A percentile compares a stretch with the other conserved stretches of the same genome.
These are phyloP conservation scores for Drosophila multiciliata DNA, from an alignment of 2,888 invertebrate genomes.

Conservation along the genomic window DNA sequence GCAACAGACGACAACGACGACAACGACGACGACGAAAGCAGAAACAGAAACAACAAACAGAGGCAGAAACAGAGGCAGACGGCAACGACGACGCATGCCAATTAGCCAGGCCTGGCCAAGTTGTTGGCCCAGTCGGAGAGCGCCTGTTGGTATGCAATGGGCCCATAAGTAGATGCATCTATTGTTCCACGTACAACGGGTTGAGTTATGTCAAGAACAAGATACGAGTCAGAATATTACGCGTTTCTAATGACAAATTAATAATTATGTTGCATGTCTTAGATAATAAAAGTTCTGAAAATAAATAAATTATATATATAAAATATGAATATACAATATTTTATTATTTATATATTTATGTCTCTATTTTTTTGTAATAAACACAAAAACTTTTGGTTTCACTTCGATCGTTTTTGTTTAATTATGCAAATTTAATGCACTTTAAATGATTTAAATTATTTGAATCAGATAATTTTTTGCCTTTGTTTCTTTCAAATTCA, in stretches of 20 bases:
- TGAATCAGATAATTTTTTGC: not conserved
- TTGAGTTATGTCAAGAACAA: not conserved
- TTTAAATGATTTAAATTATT: conserved; percentile 44
- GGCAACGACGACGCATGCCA: conserved; percentile 63
- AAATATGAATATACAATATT: conserved; percentile 2
- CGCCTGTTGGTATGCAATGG: conserved; percentile 55
- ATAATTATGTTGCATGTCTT: not conserved
- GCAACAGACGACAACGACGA: conserved; percentile 55
- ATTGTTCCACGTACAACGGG: conserved; percentile 13
- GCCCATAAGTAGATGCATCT: conserved; percentile 7
- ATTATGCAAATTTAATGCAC: conserved; percentile 54
- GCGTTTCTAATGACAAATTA: conserved; percentile 8
- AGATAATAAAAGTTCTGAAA: not conserved
- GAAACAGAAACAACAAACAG: conserved; percentile 16
- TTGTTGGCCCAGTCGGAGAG: conserved; percentile 23
- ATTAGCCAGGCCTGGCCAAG: conserved; percentile 55
- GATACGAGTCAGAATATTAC: not conserved
- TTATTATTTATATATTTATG: conserved; percentile 45
- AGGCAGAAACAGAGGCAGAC: conserved; percentile 38
- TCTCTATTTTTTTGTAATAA: not conserved
- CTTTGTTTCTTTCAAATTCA: not conserved
- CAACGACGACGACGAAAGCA: conserved; percentile 13
- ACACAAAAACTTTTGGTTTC: conserved; percentile 11
- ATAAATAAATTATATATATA: not conserved
- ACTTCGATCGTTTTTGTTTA: conserved; percentile 18